These are phyloP conservation scores for Todiramphus chloris DNA, from an alignment of 2,113 vertebrate species.

Conservation along the genomic window DNA sequence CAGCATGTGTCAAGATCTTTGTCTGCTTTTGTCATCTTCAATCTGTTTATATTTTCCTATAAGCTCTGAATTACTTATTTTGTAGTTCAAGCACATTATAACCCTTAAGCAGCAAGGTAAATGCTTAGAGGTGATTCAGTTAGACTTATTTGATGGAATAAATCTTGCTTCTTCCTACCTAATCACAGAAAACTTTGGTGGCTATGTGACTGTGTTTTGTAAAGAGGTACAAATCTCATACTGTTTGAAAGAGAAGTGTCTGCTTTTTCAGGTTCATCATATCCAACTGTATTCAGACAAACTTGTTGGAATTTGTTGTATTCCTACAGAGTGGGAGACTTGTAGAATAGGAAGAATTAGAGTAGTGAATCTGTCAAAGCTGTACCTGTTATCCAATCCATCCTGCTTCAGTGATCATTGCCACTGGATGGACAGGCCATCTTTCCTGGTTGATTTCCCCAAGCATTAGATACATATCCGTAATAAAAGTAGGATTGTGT, in stretches of 20 bases:
- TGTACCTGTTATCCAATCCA: not conserved
- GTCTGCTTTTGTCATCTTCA: not conserved
- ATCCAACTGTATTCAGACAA: not conserved
- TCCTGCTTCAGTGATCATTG: not conserved
- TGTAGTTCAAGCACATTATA: constrained; percentile 15
- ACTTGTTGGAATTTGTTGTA: not conserved
- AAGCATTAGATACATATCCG: not conserved
- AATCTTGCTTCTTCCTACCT: not conserved
- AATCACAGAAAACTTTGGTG: not conserved
- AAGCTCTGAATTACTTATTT: not conserved
- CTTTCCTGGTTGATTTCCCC: not conserved
- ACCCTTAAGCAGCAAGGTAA: not conserved
- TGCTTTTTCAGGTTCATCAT: not conserved
- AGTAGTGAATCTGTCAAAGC: not conserved
- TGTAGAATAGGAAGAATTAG: not conserved
- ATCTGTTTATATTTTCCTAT: constrained; percentile 11
- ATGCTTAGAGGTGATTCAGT: not conserved
- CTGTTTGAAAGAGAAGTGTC: not conserved
- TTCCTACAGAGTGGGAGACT: not conserved
- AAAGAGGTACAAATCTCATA: not conserved
- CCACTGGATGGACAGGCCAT: not conserved
- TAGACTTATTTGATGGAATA: not conserved
- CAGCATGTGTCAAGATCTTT: not conserved
- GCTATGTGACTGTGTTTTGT: not conserved
- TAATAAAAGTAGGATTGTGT: not conserved